phyloP scores from a whole-genome alignment of 1,140 invertebrate genomes.

The Drosophila orena region DNA sequence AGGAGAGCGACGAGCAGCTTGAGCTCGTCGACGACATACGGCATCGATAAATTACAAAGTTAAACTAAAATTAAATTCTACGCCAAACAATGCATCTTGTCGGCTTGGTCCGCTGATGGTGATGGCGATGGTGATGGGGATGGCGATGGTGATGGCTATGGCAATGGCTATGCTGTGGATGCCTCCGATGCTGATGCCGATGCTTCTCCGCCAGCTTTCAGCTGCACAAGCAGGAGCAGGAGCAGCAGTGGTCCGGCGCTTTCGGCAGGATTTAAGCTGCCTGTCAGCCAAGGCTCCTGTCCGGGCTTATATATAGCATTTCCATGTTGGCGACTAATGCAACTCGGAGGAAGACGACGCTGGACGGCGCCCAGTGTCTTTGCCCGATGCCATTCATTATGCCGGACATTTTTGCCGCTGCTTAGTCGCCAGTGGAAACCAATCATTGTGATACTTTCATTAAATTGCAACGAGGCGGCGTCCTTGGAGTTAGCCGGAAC shows the following conservation, averaged over 20 bases:
- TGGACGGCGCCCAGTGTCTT: conserved; percentile 72
- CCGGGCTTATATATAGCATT: conserved; percentile 74
- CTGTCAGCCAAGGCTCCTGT: conserved; percentile 73
- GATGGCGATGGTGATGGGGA: conserved; percentile 19
- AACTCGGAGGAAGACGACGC: conserved; percentile 57
- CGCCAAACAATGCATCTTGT: conserved; percentile 83
- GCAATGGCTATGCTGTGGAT: conserved; percentile 12
- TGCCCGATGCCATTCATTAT: conserved; percentile 81
- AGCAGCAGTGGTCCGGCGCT: conserved; percentile 43
- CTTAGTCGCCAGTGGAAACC: conserved; percentile 78
- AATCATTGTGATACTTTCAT: conserved; percentile 84
- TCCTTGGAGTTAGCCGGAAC: not conserved
- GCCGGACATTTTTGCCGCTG: conserved; percentile 79
- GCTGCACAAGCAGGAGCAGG: conserved; percentile 9
- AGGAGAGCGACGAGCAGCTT: conserved; percentile 23
- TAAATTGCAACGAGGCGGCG: conserved; percentile 57
- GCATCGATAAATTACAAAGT: conserved; percentile 84
- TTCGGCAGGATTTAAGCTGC: conserved; percentile 82
- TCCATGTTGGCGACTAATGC: conserved; percentile 82
- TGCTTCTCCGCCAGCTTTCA: conserved; percentile 20
- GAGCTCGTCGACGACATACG: conserved; percentile 74
- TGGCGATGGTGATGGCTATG: conserved; percentile 1
- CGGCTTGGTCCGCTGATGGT: conserved; percentile 23
- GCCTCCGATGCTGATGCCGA: conserved; percentile 20
- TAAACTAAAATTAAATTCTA: conserved; percentile 84